phyloP scores from a whole-genome alignment of 2,113 vertebrate species.

The Nothoprocta perdicaria region DNA sequence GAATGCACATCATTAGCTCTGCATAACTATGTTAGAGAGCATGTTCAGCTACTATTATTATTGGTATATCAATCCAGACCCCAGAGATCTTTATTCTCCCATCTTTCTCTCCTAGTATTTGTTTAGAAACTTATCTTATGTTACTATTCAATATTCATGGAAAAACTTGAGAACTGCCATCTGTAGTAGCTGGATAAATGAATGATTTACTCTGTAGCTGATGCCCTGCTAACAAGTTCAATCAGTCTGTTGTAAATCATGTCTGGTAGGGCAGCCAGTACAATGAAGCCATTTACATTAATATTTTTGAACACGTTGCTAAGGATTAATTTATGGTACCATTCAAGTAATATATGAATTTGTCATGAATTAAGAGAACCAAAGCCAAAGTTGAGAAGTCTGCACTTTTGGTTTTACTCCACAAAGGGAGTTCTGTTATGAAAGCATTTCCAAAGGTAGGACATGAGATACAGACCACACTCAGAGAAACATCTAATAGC shows the following conservation, averaged over 20 bases:
- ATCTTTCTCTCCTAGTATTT: neutral
- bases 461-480: neutral
- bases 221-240: neutral
- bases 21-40: constrained; percentile 44
- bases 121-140: neutral
- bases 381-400: neutral
- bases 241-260: neutral
- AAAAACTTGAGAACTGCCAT: neutral
- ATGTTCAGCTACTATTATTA: constrained; percentile 2
- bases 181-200: neutral
- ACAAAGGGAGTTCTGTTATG: neutral
- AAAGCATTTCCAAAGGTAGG: neutral
- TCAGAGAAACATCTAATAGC: neutral
- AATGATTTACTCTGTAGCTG: neutral
- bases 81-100: neutral
- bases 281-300: neutral
- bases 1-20: constrained; percentile 63
- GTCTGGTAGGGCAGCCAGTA: neutral
- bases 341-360: neutral
- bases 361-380: neutral
- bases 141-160: neutral
- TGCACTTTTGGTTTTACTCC: neutral
- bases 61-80: constrained; percentile 2
- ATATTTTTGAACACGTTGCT: neutral
- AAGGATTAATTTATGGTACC: neutral